phyloP scores from a whole-genome alignment of 2,888 invertebrate genomes.

The Nematopogon swammerdamellus region DNA sequence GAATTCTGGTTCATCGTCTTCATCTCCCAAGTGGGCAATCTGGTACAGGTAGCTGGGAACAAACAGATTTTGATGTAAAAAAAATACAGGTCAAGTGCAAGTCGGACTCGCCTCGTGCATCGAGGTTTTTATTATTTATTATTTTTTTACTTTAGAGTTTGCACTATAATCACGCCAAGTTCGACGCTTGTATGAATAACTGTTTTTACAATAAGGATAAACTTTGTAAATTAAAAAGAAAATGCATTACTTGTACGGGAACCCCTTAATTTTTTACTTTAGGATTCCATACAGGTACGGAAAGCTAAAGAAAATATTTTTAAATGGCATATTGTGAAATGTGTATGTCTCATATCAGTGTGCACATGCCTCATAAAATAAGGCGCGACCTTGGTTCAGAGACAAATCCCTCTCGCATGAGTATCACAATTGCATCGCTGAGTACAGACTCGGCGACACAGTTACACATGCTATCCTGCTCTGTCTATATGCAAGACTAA shows the following conservation, averaged over 20 bases:
- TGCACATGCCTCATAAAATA: slow-evolving; percentile 48
- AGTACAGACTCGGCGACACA: slow-evolving; percentile 22
- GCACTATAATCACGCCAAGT: no score
- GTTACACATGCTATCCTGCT: slow-evolving; percentile 19
- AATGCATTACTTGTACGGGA: neutral
- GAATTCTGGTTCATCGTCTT: slow-evolving; percentile 98
- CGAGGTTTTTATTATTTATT: no score
- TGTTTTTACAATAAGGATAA: no score
- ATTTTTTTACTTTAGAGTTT: no score
- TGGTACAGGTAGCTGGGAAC: slow-evolving; percentile 87
- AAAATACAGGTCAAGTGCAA: slow-evolving; percentile 1
- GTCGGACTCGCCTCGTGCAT: no score
- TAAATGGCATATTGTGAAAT: no score
- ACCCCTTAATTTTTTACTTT: no score
- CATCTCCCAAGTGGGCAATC: slow-evolving; percentile 98
- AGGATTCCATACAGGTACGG: no score
- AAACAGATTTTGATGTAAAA: slow-evolving; percentile 7
- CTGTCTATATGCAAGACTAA: slow-evolving; percentile 1
- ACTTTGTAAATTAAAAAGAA: neutral
- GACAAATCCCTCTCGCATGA: slow-evolving; percentile 43
- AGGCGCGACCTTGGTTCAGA: slow-evolving; percentile 64
- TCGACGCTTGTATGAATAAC: no score
- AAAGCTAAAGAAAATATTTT: no score
- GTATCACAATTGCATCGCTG: slow-evolving; percentile 16
- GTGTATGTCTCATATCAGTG: slow-evolving; percentile 58